A percentile compares a stretch with the other conserved stretches of the same genome.
Conservation (phyloP, 1,140 invertebrate species). For the Heterodera carotae region DNA sequence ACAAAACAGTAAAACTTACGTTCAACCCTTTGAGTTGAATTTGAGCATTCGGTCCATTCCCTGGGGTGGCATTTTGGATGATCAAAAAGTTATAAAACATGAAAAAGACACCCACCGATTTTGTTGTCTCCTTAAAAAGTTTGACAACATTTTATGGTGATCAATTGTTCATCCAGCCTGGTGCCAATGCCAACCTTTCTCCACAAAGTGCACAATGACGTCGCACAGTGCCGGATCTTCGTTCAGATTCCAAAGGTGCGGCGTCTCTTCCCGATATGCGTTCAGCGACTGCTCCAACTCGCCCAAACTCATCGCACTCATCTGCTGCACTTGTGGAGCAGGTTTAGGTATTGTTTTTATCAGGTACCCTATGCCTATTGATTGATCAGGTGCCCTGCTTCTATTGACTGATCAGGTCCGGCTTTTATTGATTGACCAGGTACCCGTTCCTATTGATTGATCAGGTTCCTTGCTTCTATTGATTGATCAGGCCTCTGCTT, state of each 20-base stretch:
- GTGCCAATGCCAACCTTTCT: slow-evolving; percentile 65
- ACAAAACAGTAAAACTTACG: too few relatives aligned
- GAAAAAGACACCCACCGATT: slow-evolving; percentile 24
- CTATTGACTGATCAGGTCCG: too few relatives aligned
- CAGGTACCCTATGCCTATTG: too few relatives aligned
- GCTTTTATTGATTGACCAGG: too few relatives aligned
- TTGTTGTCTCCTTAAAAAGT: slow-evolving; percentile 50
- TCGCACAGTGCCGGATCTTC: slow-evolving; percentile 71
- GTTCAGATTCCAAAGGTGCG: slow-evolving; percentile 70
- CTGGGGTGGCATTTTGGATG: neutral
- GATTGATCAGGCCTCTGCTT: too few relatives aligned
- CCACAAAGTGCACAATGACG: slow-evolving; percentile 71
- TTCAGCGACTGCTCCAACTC: slow-evolving; percentile 29
- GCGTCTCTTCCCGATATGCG: slow-evolving; percentile 25
- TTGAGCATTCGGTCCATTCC: slow-evolving; percentile 66
- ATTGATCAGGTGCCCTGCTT: too few relatives aligned
- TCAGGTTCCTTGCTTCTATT: too few relatives aligned
- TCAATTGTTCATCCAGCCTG: slow-evolving; percentile 69
- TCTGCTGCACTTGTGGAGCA: slow-evolving; percentile 11
- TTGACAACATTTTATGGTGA: too few relatives aligned
- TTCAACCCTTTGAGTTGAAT: slow-evolving; percentile 71
- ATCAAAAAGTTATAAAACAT: too few relatives aligned
- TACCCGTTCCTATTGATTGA: too few relatives aligned
- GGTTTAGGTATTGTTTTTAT: too few relatives aligned
- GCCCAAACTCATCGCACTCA: slow-evolving; percentile 14